Percentiles rank a stretch among this genome's conserved stretches.
Conservation (phyloP, 2,888 invertebrate genomes). For the Parnassius apollo region DNA sequence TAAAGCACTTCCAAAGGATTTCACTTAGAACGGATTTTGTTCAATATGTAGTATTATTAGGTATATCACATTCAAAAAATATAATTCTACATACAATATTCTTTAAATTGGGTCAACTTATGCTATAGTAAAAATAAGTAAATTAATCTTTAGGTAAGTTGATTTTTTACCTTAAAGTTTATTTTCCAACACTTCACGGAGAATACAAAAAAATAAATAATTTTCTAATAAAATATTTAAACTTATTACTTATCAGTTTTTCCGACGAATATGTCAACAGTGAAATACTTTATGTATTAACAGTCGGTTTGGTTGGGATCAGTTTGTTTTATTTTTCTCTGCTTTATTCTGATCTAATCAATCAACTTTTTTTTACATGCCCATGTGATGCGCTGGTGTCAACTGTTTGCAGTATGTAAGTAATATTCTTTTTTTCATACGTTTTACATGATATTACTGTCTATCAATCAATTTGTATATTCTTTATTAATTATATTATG, state of each 20-base stretch:
- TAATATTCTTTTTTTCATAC: conserved; percentile 5
- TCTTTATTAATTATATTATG: too few relatives aligned
- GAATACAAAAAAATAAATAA: too few relatives aligned
- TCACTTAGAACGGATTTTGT: conserved; percentile 6
- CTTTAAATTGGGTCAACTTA: background rate
- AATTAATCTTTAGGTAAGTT: too few relatives aligned
- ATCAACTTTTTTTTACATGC: conserved; percentile 18
- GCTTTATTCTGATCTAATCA: conserved; percentile 5
- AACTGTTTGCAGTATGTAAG: conserved; percentile 22
- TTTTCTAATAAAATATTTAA: too few relatives aligned
- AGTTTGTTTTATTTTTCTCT: conserved; percentile 4
- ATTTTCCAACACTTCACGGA: too few relatives aligned
- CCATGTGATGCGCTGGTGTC: background rate
- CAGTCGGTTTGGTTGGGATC: background rate
- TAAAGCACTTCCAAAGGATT: conserved; percentile 51
- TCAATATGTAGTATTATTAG: background rate
- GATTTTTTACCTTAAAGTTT: too few relatives aligned
- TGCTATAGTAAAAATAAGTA: too few relatives aligned
- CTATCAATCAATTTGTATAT: too few relatives aligned
- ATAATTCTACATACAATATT: conserved; percentile 9
- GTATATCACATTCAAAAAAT: background rate
- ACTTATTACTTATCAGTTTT: too few relatives aligned
- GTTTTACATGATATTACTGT: too few relatives aligned
- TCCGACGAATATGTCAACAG: too few relatives aligned
- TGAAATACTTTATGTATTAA: conserved; percentile 1